Percentiles rank a stretch among this genome's conserved stretches.
Conservation (phyloP, 1,140 invertebrate species). For the Ruditapes philippinarum region DNA sequence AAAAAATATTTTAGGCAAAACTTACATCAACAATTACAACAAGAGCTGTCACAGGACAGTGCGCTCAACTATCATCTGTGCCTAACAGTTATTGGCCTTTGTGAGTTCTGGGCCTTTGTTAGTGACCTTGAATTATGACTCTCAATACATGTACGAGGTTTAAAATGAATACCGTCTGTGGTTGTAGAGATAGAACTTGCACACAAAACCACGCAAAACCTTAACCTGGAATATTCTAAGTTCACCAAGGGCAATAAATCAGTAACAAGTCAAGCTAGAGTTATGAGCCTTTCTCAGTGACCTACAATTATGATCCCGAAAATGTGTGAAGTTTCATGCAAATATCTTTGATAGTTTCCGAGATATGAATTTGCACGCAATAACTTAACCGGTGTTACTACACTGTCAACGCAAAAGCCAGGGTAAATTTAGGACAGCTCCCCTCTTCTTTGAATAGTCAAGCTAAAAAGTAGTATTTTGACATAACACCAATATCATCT, state of each 20-base stretch:
- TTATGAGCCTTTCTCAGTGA: conserved; percentile 14
- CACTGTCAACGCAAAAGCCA: conserved; percentile 9
- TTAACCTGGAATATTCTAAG: conserved; percentile 3
- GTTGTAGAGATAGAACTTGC: conserved; percentile 5
- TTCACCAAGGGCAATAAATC: background rate
- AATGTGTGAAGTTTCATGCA: background rate
- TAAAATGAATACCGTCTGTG: background rate
- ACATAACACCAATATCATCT: conserved; percentile 20
- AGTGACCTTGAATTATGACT: background rate
- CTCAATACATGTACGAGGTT: conserved; percentile 6
- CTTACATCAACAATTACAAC: too few relatives aligned
- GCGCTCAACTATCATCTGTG: too few relatives aligned
- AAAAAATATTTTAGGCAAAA: too few relatives aligned
- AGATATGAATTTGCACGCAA: conserved; percentile 15
- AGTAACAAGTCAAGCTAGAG: conserved; percentile 1
- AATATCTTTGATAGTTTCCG: conserved; percentile 16
- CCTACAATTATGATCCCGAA: conserved; percentile 1
- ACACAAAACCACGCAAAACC: conserved; percentile 5
- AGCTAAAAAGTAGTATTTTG: conserved; percentile 16
- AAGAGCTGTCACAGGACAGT: too few relatives aligned
- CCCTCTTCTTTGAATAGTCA: conserved; percentile 6
- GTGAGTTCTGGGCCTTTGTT: conserved; percentile 4
- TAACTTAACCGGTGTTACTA: conserved; percentile 4
- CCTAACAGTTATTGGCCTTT: too few relatives aligned
- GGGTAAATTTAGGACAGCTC: conserved; percentile 10